Evolutionary conservation across 92 coral and sea anemone species (phyloP), one percentile per base, ranked within the genome.

Genomic region (Pocillopora meandrina): DNA sequence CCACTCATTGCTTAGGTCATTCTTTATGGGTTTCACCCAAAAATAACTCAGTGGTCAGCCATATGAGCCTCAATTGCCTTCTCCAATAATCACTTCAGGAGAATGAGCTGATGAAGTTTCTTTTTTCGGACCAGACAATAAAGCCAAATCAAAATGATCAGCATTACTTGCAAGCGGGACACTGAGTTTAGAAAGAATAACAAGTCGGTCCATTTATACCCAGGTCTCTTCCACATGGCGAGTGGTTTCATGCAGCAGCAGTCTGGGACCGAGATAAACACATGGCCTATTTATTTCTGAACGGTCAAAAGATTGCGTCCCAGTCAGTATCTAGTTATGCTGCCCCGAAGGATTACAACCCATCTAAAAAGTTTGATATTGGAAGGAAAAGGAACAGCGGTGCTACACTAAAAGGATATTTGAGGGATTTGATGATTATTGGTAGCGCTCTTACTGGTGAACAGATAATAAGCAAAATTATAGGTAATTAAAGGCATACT

Each of bases 181-280:
- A 42, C 52, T 3, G 52, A 42, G 8, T 42, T 3, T 3, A 42
- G 70, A 65, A n/a, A 14, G 26, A 65, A 19, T 65, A n/a, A 2
- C 3, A 65, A 0, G 12, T 65, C 2, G 21, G 12, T n/a, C 13
- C 3, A 19, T 16, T 70, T 74, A 10, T n/a, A 3, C 20, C n/a
- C 31, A 77, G 81, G 52, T 60, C 81, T 60, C 57, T 58, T 18
- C 71, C 83, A 61, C 15, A 20, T 12, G 83, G 16, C 61, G 63
- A 36, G 61, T 79, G 83, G 83, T 79, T 65, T 55, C 74, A 79
- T 65, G 55, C 31, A 10, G 74, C 83, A 16, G 83, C 47, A 17
- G 73, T 47, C 55, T 65, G 62, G 74, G 83, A 79, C 73, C 31
- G 70, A 63, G 56, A 64, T 9, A 42, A 12, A 65, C 64, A 65